A percentile compares a stretch with the other conserved stretches of the same genome.
phyloP scores from a whole-genome alignment of 1,140 invertebrate genomes.

The Coelopa frigida region DNA sequence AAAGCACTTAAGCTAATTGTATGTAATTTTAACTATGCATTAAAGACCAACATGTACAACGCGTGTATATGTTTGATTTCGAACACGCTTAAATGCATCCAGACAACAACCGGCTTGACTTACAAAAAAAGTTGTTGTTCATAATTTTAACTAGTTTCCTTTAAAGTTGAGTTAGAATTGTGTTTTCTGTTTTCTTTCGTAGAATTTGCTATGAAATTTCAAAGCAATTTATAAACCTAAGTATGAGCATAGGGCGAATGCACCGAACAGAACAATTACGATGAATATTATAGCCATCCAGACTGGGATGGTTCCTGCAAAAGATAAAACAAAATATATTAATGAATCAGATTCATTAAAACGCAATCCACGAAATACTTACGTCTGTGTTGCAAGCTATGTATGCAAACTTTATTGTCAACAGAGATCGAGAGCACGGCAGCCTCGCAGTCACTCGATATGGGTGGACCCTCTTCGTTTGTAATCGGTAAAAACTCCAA shows the following conservation, averaged over 20 bases:
- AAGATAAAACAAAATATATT: not conserved
- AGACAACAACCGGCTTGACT: too few species aligned
- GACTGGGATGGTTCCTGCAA: slow-evolving; percentile 65
- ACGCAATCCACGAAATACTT: slow-evolving; percentile 46
- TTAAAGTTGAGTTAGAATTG: too few species aligned
- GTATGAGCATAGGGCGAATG: slow-evolving; percentile 72
- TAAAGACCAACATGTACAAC: too few species aligned
- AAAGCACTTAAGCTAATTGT: too few species aligned
- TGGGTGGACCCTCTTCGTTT: slow-evolving; percentile 52
- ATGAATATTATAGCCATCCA: slow-evolving; percentile 70
- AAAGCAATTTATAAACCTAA: slow-evolving; percentile 69
- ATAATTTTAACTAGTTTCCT: too few species aligned
- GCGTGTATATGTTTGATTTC: too few species aligned
- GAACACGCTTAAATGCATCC: too few species aligned
- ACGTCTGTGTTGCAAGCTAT: slow-evolving; percentile 78
- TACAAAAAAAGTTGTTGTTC: too few species aligned
- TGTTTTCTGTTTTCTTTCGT: too few species aligned
- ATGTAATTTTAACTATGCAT: too few species aligned
- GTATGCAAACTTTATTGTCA: slow-evolving; percentile 87
- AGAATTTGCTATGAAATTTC: too few species aligned
- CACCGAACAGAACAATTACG: slow-evolving; percentile 62
- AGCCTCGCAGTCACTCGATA: slow-evolving; percentile 67
- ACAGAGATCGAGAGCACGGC: slow-evolving; percentile 90
- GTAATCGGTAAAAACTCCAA: slow-evolving; percentile 78
- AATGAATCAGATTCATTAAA: slow-evolving; percentile 2